phyloP scores from a whole-genome alignment of 2,888 invertebrate species.

The Dorcus hopei region DNA sequence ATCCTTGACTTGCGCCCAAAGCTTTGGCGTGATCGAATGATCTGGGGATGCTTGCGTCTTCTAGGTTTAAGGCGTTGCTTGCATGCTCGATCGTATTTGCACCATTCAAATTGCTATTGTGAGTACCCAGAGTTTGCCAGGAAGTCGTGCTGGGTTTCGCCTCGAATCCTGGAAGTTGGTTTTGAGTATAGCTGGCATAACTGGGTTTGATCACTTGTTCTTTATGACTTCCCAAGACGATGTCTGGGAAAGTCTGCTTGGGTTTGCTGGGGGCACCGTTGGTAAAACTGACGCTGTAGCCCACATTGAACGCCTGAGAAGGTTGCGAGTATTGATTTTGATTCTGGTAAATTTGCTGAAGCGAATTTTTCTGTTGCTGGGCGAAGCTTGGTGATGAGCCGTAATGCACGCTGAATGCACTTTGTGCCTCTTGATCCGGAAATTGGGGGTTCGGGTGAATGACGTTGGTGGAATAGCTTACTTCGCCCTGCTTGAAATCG shows the following conservation, averaged over 20 bases:
- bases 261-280: conserved; percentile 16
- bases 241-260: conserved; percentile 18
- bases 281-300: conserved; percentile 41
- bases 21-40: conserved; percentile 51
- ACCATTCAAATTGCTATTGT: conserved; percentile 28
- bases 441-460: conserved; percentile 30
- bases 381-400: not conserved
- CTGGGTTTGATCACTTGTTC: conserved; percentile 31
- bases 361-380: not conserved
- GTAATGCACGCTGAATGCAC: conserved; percentile 30
- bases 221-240: conserved; percentile 33
- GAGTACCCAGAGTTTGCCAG: conserved; percentile 39
- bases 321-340: too few species aligned
- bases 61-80: too few species aligned
- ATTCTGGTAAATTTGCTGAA: too few species aligned
- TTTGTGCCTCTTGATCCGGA: conserved; percentile 33
- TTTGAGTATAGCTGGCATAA: not conserved
- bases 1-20: conserved; percentile 49
- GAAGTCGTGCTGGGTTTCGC: conserved; percentile 3
- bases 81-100: too few species aligned
- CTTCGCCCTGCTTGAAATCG: conserved; percentile 12
- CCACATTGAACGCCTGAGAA: conserved; percentile 37
- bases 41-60: not conserved
- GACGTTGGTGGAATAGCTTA: conserved; percentile 31
- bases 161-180: not conserved